phyloP scores from a whole-genome alignment of 2,797 vertebrate genomes.

The Margarornis squamiger region DNA sequence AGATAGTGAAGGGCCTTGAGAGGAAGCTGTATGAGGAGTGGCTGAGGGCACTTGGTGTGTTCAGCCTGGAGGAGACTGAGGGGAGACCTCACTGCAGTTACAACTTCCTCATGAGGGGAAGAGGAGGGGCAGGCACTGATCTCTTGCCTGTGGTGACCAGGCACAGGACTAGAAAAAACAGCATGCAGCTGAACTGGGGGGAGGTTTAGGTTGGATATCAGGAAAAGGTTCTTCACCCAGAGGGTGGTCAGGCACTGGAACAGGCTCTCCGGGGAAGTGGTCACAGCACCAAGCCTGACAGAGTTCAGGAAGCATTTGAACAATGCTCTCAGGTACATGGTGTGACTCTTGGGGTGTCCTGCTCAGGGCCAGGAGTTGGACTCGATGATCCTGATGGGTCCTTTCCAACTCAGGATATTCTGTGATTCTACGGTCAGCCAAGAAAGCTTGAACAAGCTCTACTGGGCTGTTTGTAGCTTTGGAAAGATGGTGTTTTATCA shows the following conservation, averaged over 20 bases:
- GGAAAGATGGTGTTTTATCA: background rate
- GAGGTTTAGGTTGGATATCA: background rate
- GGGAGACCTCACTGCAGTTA: background rate
- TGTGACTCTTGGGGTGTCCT: background rate
- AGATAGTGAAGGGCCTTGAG: background rate
- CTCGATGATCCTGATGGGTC: background rate
- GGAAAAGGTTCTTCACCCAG: background rate
- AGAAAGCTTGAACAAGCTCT: background rate
- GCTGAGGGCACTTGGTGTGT: background rate
- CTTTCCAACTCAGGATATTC: background rate
- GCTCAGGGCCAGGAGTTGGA: background rate
- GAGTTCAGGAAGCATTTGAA: background rate
- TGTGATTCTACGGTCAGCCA: background rate
- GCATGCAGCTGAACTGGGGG: background rate
- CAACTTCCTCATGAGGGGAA: background rate
- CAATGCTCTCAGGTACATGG: background rate
- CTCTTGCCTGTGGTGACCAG: background rate
- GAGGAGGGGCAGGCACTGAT: background rate
- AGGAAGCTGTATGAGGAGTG: background rate
- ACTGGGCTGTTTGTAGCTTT: background rate
- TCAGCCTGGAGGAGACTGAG: background rate
- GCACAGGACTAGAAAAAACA: background rate
- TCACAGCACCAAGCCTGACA: background rate
- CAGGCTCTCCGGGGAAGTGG: background rate
- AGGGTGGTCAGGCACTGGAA: background rate